A percentile compares a stretch with the other conserved stretches of the same genome.
phyloP scores from a whole-genome alignment of 2,797 vertebrate genomes.

The Columba guinea region DNA sequence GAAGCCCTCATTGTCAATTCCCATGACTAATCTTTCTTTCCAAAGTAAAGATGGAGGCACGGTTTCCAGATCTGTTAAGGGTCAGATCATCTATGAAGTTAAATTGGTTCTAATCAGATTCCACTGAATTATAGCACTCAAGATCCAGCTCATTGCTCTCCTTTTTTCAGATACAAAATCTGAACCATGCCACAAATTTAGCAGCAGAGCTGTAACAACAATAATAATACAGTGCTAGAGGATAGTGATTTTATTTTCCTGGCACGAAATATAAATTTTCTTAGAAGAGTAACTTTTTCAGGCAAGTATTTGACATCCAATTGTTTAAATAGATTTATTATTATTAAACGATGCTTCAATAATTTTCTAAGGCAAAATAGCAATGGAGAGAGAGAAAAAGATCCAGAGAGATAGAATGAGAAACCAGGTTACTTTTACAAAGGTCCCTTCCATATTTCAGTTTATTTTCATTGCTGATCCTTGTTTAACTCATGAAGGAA shows the following conservation, averaged over 20 bases:
- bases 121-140: background rate
- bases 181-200: background rate
- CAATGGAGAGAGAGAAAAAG: background rate
- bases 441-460: background rate
- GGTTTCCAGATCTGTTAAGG: background rate
- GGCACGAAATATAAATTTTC: background rate
- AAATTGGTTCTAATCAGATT: background rate
- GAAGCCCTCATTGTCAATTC: background rate
- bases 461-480: conserved; percentile 13
- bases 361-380: background rate
- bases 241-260: background rate
- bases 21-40: background rate
- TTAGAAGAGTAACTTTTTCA: background rate
- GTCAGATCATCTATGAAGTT: background rate
- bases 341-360: background rate
- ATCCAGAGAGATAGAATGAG: background rate
- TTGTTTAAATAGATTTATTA: background rate
- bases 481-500: background rate
- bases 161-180: background rate
- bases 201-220: background rate
- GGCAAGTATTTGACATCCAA: background rate
- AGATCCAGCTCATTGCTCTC: background rate
- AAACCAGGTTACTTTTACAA: background rate
- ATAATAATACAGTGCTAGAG: background rate
- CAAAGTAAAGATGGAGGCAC: background rate